A percentile compares a stretch with the other conserved stretches of the same genome.
phyloP scores from a whole-genome alignment of 2,888 invertebrate species.

The Lasiommata megera region DNA sequence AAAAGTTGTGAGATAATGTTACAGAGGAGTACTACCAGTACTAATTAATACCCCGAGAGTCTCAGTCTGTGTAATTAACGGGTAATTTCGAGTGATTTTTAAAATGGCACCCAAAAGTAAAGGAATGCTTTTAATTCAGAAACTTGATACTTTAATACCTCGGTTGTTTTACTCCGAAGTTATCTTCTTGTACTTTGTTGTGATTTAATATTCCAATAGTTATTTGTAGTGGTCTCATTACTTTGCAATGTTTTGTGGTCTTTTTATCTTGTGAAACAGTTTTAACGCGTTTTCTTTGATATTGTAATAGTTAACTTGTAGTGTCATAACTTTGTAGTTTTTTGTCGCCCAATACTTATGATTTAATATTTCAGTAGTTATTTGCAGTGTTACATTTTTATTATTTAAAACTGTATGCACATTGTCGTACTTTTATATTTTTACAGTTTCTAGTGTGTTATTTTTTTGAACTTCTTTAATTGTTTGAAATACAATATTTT shows the following conservation, averaged over 20 bases:
- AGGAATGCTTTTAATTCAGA: constrained; percentile 13
- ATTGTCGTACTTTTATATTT: no score
- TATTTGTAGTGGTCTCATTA: no score
- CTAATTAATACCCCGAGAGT: constrained; percentile 23
- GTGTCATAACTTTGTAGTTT: no score
- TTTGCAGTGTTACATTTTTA: no score
- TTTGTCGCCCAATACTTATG: no score
- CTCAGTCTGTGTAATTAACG: constrained; percentile 24
- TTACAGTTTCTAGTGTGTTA: no score
- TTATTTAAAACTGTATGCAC: no score
- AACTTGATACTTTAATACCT: constrained; percentile 21
- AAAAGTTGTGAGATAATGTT: constrained; percentile 16
- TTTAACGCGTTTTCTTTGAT: background rate
- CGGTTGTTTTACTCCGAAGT: background rate
- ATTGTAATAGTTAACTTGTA: background rate
- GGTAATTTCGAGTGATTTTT: constrained; percentile 24
- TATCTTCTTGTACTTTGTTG: background rate
- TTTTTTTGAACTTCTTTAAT: no score
- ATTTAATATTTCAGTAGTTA: no score
- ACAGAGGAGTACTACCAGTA: constrained; percentile 19
- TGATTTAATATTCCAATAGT: background rate
- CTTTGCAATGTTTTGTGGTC: no score
- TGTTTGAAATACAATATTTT: no score
- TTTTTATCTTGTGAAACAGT: no score
- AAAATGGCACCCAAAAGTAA: constrained; percentile 22